phyloP scores from a whole-genome alignment of 1,140 invertebrate genomes.

The Macrotrachela quadricornifera region DNA sequence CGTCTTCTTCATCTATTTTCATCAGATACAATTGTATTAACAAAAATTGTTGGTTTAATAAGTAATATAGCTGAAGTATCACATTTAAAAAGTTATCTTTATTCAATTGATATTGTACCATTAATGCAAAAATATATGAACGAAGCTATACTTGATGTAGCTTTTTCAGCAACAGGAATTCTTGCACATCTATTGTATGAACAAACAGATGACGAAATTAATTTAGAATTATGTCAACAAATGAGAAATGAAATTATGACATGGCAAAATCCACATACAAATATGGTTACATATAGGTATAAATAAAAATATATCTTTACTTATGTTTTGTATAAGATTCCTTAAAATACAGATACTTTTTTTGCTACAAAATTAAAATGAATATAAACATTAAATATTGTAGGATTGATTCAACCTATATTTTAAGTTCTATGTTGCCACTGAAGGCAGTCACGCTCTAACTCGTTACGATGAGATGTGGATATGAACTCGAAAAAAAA shows the following conservation, averaged over 20 bases:
- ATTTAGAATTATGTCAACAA: slow-evolving; percentile 33
- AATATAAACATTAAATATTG: too few relatives aligned
- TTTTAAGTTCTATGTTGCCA: too few relatives aligned
- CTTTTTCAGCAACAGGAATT: slow-evolving; percentile 60
- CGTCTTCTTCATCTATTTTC: background rate
- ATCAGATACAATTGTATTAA: background rate
- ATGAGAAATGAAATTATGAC: slow-evolving; percentile 39
- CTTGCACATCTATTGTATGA: slow-evolving; percentile 44
- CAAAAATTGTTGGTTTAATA: background rate
- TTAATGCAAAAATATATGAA: slow-evolving; percentile 29
- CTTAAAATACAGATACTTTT: too few relatives aligned
- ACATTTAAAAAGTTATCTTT: slow-evolving; percentile 4
- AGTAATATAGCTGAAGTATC: background rate
- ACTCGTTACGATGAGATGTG: too few relatives aligned
- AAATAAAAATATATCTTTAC: too few relatives aligned
- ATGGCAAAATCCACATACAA: slow-evolving; percentile 49
- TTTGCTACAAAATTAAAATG: too few relatives aligned
- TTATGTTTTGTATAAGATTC: too few relatives aligned
- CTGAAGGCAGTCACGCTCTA: too few relatives aligned
- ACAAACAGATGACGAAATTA: slow-evolving; percentile 32
- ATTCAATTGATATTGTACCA: background rate
- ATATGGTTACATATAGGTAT: slow-evolving; percentile 57
- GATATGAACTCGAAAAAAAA: too few relatives aligned
- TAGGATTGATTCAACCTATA: too few relatives aligned
- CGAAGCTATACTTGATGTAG: slow-evolving; percentile 51